These are phyloP conservation scores for Apostichopus californicus DNA, from an alignment of 35 echinoderm and acorn worm genomes.

Conservation along the genomic window DNA sequence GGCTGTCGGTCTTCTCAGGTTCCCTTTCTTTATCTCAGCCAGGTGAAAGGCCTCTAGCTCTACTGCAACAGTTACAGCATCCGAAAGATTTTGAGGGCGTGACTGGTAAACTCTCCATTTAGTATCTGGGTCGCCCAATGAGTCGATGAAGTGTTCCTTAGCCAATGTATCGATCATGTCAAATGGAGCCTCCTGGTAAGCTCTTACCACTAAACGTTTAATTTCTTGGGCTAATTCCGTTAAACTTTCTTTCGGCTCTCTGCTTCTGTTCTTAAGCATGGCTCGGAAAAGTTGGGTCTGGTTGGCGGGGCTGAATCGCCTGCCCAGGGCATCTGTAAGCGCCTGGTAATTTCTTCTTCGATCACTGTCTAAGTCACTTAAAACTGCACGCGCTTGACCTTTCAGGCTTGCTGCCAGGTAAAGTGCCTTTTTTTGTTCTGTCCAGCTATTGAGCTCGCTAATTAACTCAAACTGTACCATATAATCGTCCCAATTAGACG, in stretches of 20 bases:
- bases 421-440: constrained; percentile 10
- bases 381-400: constrained; percentile 22
- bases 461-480: constrained; percentile 54
- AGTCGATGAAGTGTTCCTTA: constrained; percentile 38
- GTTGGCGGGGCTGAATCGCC: neutral
- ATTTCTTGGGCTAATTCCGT: neutral
- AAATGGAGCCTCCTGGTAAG: neutral
- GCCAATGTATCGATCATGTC: constrained; percentile 13
- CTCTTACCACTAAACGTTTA: neutral
- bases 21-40: constrained; percentile 35
- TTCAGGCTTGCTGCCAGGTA: constrained; percentile 36
- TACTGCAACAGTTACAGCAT: constrained; percentile 41
- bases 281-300: neutral
- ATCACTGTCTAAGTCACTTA: constrained; percentile 35
- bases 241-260: constrained; percentile 24
- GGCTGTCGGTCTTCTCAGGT: neutral
- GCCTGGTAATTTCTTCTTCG: neutral
- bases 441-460: constrained; percentile 46
- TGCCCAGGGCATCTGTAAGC: constrained; percentile 7
- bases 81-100: neutral
- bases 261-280: constrained; percentile 47
- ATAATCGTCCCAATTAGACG: constrained; percentile 56
- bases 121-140: neutral
- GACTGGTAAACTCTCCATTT: constrained; percentile 48
- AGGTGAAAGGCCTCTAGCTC: constrained; percentile 51